These are phyloP conservation scores for Myotis yumanensis DNA, from an alignment of 2,113 vertebrate genomes.

Conservation along the genomic window DNA sequence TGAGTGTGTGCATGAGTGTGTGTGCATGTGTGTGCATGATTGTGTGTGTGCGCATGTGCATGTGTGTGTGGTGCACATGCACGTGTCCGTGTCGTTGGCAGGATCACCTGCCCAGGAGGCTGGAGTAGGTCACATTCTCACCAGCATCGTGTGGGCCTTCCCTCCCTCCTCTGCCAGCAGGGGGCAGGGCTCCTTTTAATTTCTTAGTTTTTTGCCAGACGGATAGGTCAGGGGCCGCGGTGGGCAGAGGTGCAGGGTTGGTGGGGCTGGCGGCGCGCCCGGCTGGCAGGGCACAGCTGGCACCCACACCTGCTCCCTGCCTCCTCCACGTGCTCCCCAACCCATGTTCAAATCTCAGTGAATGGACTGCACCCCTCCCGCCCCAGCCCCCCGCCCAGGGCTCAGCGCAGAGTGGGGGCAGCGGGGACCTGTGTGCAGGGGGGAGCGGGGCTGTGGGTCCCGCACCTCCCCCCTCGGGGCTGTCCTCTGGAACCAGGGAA, in stretches of 20 bases:
- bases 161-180: neutral
- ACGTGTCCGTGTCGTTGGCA: neutral
- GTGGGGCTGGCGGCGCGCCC: neutral
- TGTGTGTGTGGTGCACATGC: too few relatives aligned
- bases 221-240: neutral
- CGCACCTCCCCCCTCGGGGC: neutral
- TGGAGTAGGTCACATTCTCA: accelerated
- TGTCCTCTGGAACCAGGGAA: neutral
- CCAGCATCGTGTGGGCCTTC: accelerated
- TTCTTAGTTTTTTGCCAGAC: neutral
- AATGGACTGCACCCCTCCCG: accelerated
- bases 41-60: too few relatives aligned
- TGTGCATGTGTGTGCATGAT: neutral
- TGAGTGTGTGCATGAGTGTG: neutral
- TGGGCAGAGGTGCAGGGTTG: accelerated
- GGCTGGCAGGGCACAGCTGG: neutral
- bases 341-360: accelerated
- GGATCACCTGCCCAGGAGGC: neutral
- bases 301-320: too few relatives aligned
- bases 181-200: accelerated
- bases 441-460: accelerated
- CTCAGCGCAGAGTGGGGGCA: neutral
- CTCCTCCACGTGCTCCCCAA: neutral
- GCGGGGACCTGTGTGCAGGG: accelerated
- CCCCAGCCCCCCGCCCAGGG: neutral